Base-by-base conservation (phyloP, 1,140 invertebrate species). In the Diuraphis noxia region DNA sequence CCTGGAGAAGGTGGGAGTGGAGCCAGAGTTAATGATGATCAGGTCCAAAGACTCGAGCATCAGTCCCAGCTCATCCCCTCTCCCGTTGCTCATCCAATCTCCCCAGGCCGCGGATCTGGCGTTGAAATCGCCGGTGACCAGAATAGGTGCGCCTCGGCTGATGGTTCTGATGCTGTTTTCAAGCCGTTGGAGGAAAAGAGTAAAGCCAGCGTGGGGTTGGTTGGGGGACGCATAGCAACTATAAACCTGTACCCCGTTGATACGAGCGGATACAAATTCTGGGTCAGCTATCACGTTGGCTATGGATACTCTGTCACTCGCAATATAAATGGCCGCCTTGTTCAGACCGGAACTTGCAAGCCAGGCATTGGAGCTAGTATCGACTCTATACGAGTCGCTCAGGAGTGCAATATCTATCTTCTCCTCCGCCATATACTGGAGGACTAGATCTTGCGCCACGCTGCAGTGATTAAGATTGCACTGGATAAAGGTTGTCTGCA, bases 261-360 rank as follows among this genome's bases (percentile, higher is more conserved):
- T 1, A 8, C 43, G 41, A 0, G 1, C n/a, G 4, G 25, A 36
- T 1, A 41, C 9, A 34, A 86, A 86, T 5, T 46, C 84, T 4
- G 25, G 8, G 6, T 86, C 84, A 0, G 0, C 1, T 0, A 0
- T 0, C 0, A 72, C 0, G 0, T n/a, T n/a, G 0, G 0, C 63
- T 0, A 17, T 10, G 0, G 63, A 4, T 0, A 72, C 0, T 1
- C 0, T 5, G 0, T 34, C 1, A 2, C n/a, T 10, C 6, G 9
- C 8, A 1, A 72, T 3, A 0, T 5, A n/a, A 0, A 72, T 72
- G 0, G 63, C 63, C 0, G 30, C 49, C 49, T n/a, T n/a, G n/a
- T n/a, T n/a, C n/a, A n/a, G n/a, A n/a, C n/a, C n/a, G n/a, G n/a
- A n/a, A n/a, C n/a, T n/a, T n/a, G n/a, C n/a, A n/a, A n/a, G n/a